Evolutionary conservation across 1,140 invertebrate species (phyloP).

Genomic region (Grapholita molesta): DNA sequence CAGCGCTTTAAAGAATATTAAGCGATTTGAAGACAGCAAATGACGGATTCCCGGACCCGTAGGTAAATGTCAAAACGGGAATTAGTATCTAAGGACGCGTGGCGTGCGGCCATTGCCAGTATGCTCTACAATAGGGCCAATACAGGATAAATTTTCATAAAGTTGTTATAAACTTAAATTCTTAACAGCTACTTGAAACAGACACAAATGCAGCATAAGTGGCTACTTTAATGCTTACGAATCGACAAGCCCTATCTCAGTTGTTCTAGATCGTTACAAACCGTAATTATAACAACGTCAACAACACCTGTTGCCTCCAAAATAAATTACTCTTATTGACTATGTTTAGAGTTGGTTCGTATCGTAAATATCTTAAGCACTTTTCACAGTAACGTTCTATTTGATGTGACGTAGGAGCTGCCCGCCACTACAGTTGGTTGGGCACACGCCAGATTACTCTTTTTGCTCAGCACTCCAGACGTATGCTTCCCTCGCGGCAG

Average conservation of each 20-base stretch:
- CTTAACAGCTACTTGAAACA: not conserved
- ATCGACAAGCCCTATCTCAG: not conserved
- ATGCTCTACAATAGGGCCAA: too few relatives aligned
- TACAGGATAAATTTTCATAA: too few relatives aligned
- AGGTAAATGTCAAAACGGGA: too few relatives aligned
- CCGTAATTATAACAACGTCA: slow-evolving; percentile 5
- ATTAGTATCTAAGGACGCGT: too few relatives aligned
- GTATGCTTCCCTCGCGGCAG: slow-evolving; percentile 41
- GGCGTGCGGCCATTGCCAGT: too few relatives aligned
- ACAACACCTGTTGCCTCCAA: slow-evolving; percentile 45
- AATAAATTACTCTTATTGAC: slow-evolving; percentile 45
- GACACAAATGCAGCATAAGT: not conserved
- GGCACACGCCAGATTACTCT: slow-evolving; percentile 58
- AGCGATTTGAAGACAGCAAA: too few relatives aligned
- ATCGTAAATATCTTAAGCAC: slow-evolving; percentile 51
- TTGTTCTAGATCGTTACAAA: not conserved
- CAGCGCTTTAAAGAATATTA: too few relatives aligned
- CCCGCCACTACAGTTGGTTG: slow-evolving; percentile 62
- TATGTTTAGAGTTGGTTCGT: slow-evolving; percentile 41
- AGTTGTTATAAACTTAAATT: too few relatives aligned
- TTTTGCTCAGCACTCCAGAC: slow-evolving; percentile 55
- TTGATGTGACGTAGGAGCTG: slow-evolving; percentile 69
- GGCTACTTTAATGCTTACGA: not conserved
- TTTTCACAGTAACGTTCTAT: slow-evolving; percentile 54
- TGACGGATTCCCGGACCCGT: too few relatives aligned